Evolutionary conservation across 1,140 invertebrate species (phyloP), one percentile per base, ranked within the genome.

Genomic region (Macrocentrus cingulum): DNA sequence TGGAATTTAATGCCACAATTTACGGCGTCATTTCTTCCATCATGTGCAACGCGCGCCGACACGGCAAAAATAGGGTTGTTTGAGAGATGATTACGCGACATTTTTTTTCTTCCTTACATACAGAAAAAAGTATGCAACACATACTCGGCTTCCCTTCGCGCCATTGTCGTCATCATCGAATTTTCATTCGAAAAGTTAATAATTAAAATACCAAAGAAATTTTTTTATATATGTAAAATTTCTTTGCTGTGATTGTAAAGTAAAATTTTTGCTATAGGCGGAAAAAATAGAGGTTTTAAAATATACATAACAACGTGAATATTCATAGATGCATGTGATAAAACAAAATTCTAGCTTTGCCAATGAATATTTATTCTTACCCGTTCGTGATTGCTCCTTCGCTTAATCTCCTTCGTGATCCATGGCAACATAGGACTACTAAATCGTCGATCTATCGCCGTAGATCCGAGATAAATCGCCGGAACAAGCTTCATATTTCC

Each of bases 351-450:
- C n/a, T n/a, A n/a, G n/a, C n/a, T n/a, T n/a, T n/a, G n/a, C n/a
- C n/a, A 32, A n/a, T 41, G 23, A 25, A 55, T n/a, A 23, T 44
- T 32, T 39, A 53, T 42, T 60, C 60, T 29, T 46, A 72, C 85
- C 80, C 83, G 83, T 64, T 85, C 76, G 48, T 75, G 77, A 45
- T 73, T 80, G 41, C 82, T 83, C 36, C 84, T 81, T 61, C 82
- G 81, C 39, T 82, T 75, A 25, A 87, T 86, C 64, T 87, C 84
- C 15, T 84, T 83, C 25, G 87, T 84, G 32, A 85, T 82, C 88
- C 88, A 90, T 2, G 88, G 88, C 58, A 90, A 68, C 89, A 91
- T 91, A n/a, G 87, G 84, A 39, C 82, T 85, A 32, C 87, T 89
- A 62, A 89, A 88, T 37, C 87, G 76, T 19, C 84, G 81, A 73